Conservation (phyloP, 1,140 invertebrate genomes). For the Ylistrum balloti region DNA sequence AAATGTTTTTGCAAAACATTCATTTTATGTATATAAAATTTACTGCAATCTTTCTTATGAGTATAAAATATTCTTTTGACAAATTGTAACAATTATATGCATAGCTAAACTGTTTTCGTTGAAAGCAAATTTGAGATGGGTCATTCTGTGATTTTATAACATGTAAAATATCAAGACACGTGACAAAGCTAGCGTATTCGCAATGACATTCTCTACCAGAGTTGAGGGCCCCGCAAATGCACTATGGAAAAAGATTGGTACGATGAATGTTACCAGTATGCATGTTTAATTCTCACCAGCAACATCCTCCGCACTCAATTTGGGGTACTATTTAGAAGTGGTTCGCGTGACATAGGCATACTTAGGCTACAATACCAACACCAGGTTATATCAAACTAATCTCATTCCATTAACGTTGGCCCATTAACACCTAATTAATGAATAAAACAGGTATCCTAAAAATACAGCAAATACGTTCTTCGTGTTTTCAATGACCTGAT, state of each 20-base stretch:
- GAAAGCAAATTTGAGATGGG: background rate
- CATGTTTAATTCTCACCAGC: background rate
- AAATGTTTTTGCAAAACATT: too few species aligned
- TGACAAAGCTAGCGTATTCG: too few species aligned
- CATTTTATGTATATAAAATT: too few species aligned
- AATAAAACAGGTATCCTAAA: constrained; percentile 21
- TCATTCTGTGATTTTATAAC: too few species aligned
- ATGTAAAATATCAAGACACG: too few species aligned
- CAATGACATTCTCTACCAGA: too few species aligned
- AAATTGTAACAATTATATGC: too few species aligned
- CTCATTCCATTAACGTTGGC: background rate
- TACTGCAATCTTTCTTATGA: too few species aligned
- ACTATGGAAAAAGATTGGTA: too few species aligned
- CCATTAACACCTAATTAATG: constrained; percentile 27
- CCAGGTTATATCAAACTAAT: constrained; percentile 1
- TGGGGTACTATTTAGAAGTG: background rate
- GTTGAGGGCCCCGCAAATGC: too few species aligned
- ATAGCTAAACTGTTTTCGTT: background rate
- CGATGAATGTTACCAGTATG: too few species aligned
- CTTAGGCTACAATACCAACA: background rate
- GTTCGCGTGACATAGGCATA: background rate
- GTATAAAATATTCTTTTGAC: too few species aligned
- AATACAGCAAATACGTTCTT: constrained; percentile 35
- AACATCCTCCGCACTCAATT: background rate
- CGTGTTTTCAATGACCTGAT: background rate